Evolutionary conservation across 2,888 invertebrate species (phyloP).

Genomic region (Phyllotreta cruciferae): DNA sequence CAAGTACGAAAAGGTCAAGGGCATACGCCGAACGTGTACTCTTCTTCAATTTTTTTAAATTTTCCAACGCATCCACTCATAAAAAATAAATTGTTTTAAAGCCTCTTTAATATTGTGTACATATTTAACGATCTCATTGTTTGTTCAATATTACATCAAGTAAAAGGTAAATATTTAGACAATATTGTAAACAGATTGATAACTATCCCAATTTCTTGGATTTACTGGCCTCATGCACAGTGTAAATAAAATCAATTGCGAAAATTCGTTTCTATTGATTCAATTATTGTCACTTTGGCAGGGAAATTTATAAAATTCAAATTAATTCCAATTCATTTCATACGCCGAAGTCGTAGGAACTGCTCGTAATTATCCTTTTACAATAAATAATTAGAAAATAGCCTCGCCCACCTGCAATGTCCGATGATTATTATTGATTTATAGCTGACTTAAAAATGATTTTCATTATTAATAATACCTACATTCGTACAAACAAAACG

Average conservation of each 20-base stretch:
- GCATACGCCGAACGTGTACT: conserved; percentile 9
- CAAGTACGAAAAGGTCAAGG: conserved; percentile 26
- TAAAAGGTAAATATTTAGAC: conserved; percentile 39
- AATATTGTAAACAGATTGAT: conserved; percentile 39
- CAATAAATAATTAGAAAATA: conserved; percentile 7
- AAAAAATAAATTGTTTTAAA: conserved; percentile 40
- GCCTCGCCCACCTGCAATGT: conserved; percentile 5
- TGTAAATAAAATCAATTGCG: conserved; percentile 2
- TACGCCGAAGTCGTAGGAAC: too few relatives aligned
- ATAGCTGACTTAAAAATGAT: conserved; percentile 16
- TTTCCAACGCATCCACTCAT: conserved; percentile 31
- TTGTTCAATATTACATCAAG: conserved; percentile 41
- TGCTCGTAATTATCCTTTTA: too few relatives aligned
- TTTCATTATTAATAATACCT: conserved; percentile 6
- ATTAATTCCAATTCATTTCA: too few relatives aligned
- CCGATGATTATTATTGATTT: conserved; percentile 13
- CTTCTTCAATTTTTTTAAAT: conserved; percentile 25
- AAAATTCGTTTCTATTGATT: conserved; percentile 2
- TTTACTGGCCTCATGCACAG: conserved; percentile 28
- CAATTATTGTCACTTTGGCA: too few relatives aligned
- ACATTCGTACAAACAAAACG: not conserved
- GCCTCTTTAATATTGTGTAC: conserved; percentile 38
- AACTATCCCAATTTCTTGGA: conserved; percentile 34
- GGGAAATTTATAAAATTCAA: too few relatives aligned
- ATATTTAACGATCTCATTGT: conserved; percentile 39